Base-by-base conservation (phyloP, 2,888 invertebrate species). In the Sipha maydis region DNA sequence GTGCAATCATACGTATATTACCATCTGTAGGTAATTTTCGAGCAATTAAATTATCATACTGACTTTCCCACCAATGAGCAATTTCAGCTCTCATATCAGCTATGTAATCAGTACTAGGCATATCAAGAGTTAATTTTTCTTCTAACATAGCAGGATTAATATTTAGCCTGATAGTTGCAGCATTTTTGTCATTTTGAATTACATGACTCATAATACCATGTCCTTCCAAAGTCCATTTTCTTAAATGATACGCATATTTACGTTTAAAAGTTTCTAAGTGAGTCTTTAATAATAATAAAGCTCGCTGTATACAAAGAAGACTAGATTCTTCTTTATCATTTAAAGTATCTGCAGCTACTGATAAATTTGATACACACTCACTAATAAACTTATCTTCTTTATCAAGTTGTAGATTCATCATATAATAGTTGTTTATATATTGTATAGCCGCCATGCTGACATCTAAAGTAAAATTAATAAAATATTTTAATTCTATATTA, bases 381-480 rank as follows among this genome's bases (percentile, higher is more conserved):
- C 96, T 95, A 1, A 98, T 96, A 92, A 98, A 98, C 91, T 98
- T 98, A 89, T 96, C 96, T 92, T 98, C 98, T 91, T 97, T 95
- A 90, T 97, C 96, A 76, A 98, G 92, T 91, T 97, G 96, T 90
- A 97, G 96, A 14, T 97, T 96, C 95, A 98, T 97, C 95, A 98
- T 97, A 92, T 98, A 98, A 92, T 97, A 98, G 91, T 96, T 96
- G 92, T 98, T 98, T 89, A 98, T 94, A 92, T 97, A 97, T 91
- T 98, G 97, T 90, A 98, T 98, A 1, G 98, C 98, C 5, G 97
- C 96, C 95, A 98, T 95, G 90, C 97, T 97, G 3, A 98, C 98
- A 91, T 98, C 98, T 92, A 91, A 90, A 91, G 90, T 78, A 2
- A 75, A 80, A 83, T 54, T 21, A 80, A 84, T 89, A 61, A 67